Evolutionary conservation across 1,140 invertebrate genomes (phyloP), one percentile per base, ranked within the genome.

Genomic region (Zeugodacus cucurbitae): DNA sequence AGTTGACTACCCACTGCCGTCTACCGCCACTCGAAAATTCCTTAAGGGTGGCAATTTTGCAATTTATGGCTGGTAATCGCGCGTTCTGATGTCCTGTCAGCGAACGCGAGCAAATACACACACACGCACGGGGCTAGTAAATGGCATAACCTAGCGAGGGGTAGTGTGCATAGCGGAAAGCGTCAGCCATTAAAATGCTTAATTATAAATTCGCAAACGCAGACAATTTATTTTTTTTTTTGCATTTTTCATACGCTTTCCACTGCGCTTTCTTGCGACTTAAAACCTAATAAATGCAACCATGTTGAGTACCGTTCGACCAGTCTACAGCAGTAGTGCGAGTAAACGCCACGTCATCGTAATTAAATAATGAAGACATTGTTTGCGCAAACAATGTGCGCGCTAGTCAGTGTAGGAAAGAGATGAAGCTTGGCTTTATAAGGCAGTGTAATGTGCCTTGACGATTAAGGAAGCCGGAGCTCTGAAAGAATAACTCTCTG

Each of bases 311-410:
- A 34, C 22, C 11, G 74, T 82, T 44, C 74, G 74, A 82, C 11
- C n/a, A 62, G n/a, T 62, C 64, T 70, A 10, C 4, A 14, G 54
- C 5, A 34, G 41, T 78, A 17, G 22, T 32, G 87, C 26, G 29
- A 8, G 22, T 29, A 67, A 86, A 44, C 85, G 88, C 88, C 48
- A 67, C 85, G 82, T 88, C 88, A 88, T 88, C 88, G 88, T 88
- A 88, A 88, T 88, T 88, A 88, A 88, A 87, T 88, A 88, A 88
- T 87, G 88, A 86, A 70, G 88, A 64, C 85, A 88, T 88, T 88
- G 88, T 88, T 88, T 86, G 82, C 85, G 58, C 64, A 86, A 64
- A 88, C 86, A 62, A 58, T 44, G 58, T 86, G 58, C 78, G 44
- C 44, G 32, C 34, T 54, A 54, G 48, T 4, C 48, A 17, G 48